phyloP scores from a whole-genome alignment of 2,797 vertebrate genomes.

The Acanthurus leucopareius region DNA sequence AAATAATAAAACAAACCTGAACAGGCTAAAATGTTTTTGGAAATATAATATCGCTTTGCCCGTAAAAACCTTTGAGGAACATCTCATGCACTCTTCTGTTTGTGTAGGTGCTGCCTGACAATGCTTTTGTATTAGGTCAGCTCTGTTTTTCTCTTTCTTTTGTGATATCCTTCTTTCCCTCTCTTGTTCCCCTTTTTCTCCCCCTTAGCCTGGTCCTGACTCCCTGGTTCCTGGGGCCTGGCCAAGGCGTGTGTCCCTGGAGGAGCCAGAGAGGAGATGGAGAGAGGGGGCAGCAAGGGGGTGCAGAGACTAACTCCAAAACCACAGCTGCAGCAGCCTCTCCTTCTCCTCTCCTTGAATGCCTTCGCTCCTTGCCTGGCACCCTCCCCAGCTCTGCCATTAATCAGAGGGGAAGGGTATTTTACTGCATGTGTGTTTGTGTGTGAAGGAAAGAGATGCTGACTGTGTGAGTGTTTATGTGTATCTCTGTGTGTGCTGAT shows the following conservation, averaged over 20 bases:
- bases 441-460: constrained; percentile 64
- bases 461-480: constrained; percentile 72
- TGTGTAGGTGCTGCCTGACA: constrained; percentile 65
- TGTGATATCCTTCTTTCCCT: constrained; percentile 75
- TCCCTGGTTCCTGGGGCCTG: constrained; percentile 85
- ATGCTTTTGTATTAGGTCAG: constrained; percentile 66
- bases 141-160: constrained; percentile 75
- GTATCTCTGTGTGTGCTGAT: constrained; percentile 74
- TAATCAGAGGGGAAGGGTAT: constrained; percentile 85
- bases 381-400: constrained; percentile 89
- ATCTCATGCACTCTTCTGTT: constrained; percentile 49
- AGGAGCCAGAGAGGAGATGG: constrained; percentile 86
- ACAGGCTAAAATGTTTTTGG: constrained; percentile 15
- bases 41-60: constrained; percentile 35
- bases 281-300: constrained; percentile 85
- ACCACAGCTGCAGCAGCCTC: constrained; percentile 87
- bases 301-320: constrained; percentile 85
- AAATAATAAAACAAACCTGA: constrained; percentile 40
- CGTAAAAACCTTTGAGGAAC: constrained; percentile 37
- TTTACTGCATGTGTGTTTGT: constrained; percentile 62
- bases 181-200: constrained; percentile 76
- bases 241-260: constrained; percentile 86
- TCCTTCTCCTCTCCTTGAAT: constrained; percentile 47
- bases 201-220: constrained; percentile 85
- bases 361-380: constrained; percentile 83